Percentiles rank a stretch among this genome's conserved stretches.
These are phyloP conservation scores for Mimachlamys varia DNA, from an alignment of 2,888 invertebrate genomes.

Conservation along the genomic window DNA sequence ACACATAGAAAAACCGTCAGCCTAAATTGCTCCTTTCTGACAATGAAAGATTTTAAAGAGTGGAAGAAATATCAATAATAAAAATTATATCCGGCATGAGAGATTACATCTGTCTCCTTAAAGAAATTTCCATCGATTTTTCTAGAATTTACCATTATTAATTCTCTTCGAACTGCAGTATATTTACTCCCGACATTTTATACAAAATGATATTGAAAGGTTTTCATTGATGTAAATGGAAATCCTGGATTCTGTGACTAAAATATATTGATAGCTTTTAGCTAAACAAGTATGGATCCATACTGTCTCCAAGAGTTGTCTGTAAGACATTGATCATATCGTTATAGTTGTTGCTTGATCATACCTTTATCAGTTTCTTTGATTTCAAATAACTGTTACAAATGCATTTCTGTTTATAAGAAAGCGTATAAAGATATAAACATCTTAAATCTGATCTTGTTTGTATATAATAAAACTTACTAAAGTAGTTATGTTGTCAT, in stretches of 20 bases:
- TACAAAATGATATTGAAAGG: not conserved
- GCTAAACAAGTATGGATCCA: not conserved
- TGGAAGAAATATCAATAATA: not conserved
- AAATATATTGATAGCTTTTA: not conserved
- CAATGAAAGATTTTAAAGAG: not conserved
- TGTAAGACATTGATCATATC: not conserved
- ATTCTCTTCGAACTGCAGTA: too few species aligned
- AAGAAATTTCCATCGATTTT: constrained; percentile 4
- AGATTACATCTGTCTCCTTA: not conserved
- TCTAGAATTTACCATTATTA: not conserved
- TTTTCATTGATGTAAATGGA: not conserved
- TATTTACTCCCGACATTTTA: not conserved
- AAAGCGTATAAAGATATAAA: too few species aligned
- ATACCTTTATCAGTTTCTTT: not conserved
- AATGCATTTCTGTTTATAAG: too few species aligned
- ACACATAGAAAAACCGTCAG: not conserved
- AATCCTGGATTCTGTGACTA: not conserved
- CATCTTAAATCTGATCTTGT: too few species aligned
- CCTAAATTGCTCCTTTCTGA: not conserved
- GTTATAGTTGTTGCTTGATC: not conserved
- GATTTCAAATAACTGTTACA: not conserved
- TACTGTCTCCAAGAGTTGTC: not conserved
- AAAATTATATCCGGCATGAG: not conserved
- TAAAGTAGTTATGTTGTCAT: too few species aligned
- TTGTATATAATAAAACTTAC: too few species aligned